Conservation (phyloP, 2,113 vertebrate species). For the Zapus hudsonius region DNA sequence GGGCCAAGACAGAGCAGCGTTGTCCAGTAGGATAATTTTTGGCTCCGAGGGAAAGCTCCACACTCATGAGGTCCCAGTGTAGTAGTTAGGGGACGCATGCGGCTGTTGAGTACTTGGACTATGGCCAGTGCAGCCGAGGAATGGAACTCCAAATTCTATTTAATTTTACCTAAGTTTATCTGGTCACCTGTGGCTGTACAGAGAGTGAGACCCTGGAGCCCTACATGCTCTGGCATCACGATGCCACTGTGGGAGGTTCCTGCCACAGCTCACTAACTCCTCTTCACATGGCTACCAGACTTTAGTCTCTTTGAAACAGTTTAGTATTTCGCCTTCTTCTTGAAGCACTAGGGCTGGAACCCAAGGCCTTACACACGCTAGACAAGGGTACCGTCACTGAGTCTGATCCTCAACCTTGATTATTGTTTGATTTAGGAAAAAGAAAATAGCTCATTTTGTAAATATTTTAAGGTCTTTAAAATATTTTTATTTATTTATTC, state of each 20-base stretch:
- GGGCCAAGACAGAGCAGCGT: neutral
- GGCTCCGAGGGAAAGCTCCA: neutral
- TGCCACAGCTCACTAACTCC: neutral
- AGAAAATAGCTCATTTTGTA: neutral
- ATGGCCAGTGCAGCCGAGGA: neutral
- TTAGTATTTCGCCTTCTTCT: neutral
- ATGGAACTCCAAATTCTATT: neutral
- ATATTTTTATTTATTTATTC: no score
- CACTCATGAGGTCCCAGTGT: neutral
- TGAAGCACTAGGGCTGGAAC: neutral
- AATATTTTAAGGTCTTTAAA: no score
- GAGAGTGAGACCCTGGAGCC: neutral
- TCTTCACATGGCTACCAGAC: neutral
- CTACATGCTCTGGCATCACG: neutral
- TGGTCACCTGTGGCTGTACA: neutral
- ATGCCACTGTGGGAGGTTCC: neutral
- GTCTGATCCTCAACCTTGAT: neutral
- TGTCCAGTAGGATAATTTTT: neutral
- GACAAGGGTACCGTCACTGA: neutral
- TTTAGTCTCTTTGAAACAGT: neutral
- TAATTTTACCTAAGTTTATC: slow-evolving; percentile 30
- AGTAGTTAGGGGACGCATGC: neutral
- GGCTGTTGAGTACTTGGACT: neutral
- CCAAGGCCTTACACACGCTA: neutral
- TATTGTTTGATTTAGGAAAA: slow-evolving; percentile 15